A percentile compares a stretch with the other conserved stretches of the same genome.
These are phyloP conservation scores for Mactra quadrangularis DNA, from an alignment of 1,140 invertebrate genomes.

Conservation along the genomic window DNA sequence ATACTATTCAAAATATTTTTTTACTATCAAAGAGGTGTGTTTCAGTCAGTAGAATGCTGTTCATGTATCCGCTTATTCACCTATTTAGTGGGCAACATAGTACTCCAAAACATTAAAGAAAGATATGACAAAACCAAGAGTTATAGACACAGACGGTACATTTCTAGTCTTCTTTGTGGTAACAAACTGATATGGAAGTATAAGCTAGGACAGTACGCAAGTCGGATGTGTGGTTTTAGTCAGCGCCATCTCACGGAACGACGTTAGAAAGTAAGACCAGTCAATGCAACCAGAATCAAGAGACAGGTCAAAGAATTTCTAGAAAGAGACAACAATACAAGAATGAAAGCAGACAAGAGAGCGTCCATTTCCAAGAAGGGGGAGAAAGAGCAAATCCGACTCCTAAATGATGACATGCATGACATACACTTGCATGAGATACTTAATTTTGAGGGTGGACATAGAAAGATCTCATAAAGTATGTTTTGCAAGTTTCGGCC, in stretches of 20 bases:
- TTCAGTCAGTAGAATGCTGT: no score
- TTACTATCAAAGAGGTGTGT: no score
- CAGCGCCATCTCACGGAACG: no score
- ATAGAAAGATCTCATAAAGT: constrained; percentile 18
- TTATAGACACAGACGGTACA: neutral
- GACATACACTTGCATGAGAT: neutral
- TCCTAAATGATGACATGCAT: neutral
- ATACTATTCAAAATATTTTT: no score
- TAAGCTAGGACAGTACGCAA: no score
- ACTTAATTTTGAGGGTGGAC: neutral
- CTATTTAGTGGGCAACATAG: no score
- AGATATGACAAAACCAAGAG: neutral
- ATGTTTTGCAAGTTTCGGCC: constrained; percentile 35
- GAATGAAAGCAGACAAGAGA: neutral
- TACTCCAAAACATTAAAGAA: neutral
- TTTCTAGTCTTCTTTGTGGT: neutral
- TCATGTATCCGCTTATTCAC: no score
- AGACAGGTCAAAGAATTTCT: neutral
- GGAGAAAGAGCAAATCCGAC: constrained; percentile 1
- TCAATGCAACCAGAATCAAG: neutral
- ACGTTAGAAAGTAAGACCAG: neutral
- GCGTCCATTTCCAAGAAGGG: neutral
- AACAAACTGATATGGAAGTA: neutral
- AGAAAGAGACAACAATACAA: neutral
- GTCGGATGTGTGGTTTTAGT: no score